phyloP scores from a whole-genome alignment of 2,797 vertebrate species.

The Trichosurus vulpecula region DNA sequence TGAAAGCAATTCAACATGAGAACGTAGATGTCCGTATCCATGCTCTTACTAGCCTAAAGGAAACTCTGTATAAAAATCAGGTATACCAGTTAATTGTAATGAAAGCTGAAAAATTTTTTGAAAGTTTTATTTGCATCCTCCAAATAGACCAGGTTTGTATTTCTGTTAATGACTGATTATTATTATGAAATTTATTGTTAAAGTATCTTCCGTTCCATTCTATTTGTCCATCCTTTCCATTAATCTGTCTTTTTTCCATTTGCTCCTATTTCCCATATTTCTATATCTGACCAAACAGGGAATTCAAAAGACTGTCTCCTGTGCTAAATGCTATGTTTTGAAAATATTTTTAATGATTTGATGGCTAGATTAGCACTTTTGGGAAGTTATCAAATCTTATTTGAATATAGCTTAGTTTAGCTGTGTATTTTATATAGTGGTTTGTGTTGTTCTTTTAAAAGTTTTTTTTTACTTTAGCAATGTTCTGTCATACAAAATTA shows the following conservation, averaged over 20 bases:
- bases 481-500: background rate
- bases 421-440: background rate
- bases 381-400: background rate
- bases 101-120: background rate
- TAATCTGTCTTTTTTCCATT: background rate
- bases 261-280: background rate
- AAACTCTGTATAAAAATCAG: constrained; percentile 96
- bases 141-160: background rate
- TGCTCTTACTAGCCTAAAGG: constrained; percentile 95
- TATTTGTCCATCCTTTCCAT: background rate
- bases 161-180: constrained; percentile 6
- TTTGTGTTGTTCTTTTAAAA: background rate
- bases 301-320: background rate
- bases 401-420: background rate
- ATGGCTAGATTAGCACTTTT: background rate
- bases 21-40: constrained; percentile 98
- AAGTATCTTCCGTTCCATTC: background rate
- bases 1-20: constrained; percentile 97
- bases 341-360: background rate
- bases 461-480: background rate
- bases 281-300: background rate
- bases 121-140: background rate
- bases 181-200: background rate
- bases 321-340: background rate
- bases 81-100: constrained; percentile 74